These are phyloP conservation scores for Hippocampus abdominalis DNA, from an alignment of 2,113 vertebrate species.

Conservation along the genomic window DNA sequence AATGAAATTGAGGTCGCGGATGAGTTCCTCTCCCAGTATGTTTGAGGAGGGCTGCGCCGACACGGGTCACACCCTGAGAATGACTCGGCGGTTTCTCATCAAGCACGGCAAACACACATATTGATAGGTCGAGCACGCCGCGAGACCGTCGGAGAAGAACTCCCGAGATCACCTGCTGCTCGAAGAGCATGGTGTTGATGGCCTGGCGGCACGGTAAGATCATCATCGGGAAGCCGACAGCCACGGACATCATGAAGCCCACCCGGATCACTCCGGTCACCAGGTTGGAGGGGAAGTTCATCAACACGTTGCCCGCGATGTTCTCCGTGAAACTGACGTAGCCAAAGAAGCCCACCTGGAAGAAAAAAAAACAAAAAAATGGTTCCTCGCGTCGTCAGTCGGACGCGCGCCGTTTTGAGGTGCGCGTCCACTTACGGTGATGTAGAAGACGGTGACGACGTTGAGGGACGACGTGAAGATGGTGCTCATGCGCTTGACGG, in stretches of 20 bases:
- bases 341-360: slow-evolving; percentile 94
- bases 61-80: not conserved
- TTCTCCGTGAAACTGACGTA: slow-evolving; percentile 93
- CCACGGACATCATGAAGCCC: slow-evolving; percentile 98
- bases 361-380: not conserved
- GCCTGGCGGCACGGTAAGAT: slow-evolving; percentile 95
- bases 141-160: not conserved
- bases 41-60: not conserved
- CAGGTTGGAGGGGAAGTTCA: slow-evolving; percentile 96
- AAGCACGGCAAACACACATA: not conserved
- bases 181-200: slow-evolving; percentile 94
- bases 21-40: not conserved
- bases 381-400: not conserved
- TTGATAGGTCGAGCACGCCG: not conserved
- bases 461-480: slow-evolving; percentile 93
- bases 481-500: slow-evolving; percentile 97
- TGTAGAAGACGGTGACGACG: slow-evolving; percentile 94
- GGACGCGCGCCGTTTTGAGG: too few species aligned
- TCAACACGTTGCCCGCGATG: slow-evolving; percentile 92
- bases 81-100: slow-evolving; percentile 3
- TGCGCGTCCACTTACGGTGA: slow-evolving; percentile 79
- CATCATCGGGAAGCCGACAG: slow-evolving; percentile 98
- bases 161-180: slow-evolving; percentile 85
- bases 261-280: slow-evolving; percentile 94
- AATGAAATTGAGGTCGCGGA: slow-evolving; percentile 1